These are phyloP conservation scores for Cynaeus angustus DNA, from an alignment of 2,888 invertebrate genomes.

Conservation along the genomic window DNA sequence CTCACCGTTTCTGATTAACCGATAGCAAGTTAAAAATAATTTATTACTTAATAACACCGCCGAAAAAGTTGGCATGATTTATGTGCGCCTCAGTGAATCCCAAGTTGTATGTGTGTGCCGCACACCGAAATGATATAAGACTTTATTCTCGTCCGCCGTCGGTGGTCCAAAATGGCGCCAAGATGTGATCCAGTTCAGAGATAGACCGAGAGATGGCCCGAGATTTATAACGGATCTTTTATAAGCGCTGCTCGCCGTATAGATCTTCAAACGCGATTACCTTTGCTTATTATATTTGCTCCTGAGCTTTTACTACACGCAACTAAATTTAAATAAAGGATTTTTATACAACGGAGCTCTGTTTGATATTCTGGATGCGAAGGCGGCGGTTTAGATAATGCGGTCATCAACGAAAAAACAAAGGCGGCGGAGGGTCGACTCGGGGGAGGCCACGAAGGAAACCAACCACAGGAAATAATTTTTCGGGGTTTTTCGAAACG, in stretches of 20 bases:
- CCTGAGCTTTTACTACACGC: conserved; percentile 31
- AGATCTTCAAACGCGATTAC: conserved; percentile 59
- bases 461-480: no score
- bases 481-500: no score
- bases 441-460: no score
- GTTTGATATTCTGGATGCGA: conserved; percentile 22
- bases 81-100: conserved; percentile 5
- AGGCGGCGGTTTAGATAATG: background rate
- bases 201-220: conserved; percentile 66
- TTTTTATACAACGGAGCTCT: conserved; percentile 20
- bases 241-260: conserved; percentile 60
- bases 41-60: conserved; percentile 42
- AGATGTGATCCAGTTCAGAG: conserved; percentile 63
- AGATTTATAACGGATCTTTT: conserved; percentile 67
- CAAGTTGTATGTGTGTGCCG: conserved; percentile 20
- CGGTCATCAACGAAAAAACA: background rate
- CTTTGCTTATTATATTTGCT: conserved; percentile 45
- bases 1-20: conserved; percentile 25
- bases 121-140: conserved; percentile 41
- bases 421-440: no score
- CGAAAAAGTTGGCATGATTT: conserved; percentile 43
- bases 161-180: conserved; percentile 54
- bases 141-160: conserved; percentile 45
- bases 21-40: conserved; percentile 35
- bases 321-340: conserved; percentile 37